phyloP scores from a whole-genome alignment of 2,797 vertebrate species.

The Oophaga sylvatica region DNA sequence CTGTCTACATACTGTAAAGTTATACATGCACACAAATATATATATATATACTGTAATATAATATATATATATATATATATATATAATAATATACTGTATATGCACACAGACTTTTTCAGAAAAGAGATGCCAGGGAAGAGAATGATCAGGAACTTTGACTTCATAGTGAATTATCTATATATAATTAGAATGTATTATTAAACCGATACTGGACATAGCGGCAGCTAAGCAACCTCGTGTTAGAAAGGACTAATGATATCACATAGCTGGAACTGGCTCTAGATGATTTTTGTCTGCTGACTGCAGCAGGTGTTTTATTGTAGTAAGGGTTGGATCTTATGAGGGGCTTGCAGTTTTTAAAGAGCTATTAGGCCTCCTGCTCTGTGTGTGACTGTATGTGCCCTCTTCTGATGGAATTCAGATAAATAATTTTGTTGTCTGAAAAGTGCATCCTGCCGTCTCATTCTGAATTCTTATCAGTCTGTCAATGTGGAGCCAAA shows the following conservation, averaged over 20 bases:
- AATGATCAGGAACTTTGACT: too few relatives aligned
- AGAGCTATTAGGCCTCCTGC: constrained; percentile 62
- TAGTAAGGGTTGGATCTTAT: constrained; percentile 47
- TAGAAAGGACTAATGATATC: background rate
- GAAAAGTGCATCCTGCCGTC: constrained; percentile 64
- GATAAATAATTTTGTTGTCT: constrained; percentile 62
- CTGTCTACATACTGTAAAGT: too few relatives aligned
- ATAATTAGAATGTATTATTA: background rate
- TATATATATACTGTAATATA: too few relatives aligned
- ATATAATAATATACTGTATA: too few relatives aligned
- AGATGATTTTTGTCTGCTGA: background rate
- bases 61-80: too few relatives aligned
- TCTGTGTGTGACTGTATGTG: constrained; percentile 61
- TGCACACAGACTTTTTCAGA: too few relatives aligned
- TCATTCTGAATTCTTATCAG: constrained; percentile 66
- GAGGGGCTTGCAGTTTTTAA: constrained; percentile 52
- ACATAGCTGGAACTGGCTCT: constrained; percentile 18
- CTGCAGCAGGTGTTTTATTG: constrained; percentile 57
- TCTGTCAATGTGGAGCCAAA: constrained; percentile 60
- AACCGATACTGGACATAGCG: background rate
- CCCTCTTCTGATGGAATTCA: constrained; percentile 67
- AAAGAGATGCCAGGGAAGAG: too few relatives aligned
- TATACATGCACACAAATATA: too few relatives aligned
- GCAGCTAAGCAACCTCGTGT: background rate
- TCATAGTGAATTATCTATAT: background rate